A percentile compares a stretch with the other conserved stretches of the same genome.
Conservation (phyloP, 2,888 invertebrate species). For the Ornithoptera alexandrae region DNA sequence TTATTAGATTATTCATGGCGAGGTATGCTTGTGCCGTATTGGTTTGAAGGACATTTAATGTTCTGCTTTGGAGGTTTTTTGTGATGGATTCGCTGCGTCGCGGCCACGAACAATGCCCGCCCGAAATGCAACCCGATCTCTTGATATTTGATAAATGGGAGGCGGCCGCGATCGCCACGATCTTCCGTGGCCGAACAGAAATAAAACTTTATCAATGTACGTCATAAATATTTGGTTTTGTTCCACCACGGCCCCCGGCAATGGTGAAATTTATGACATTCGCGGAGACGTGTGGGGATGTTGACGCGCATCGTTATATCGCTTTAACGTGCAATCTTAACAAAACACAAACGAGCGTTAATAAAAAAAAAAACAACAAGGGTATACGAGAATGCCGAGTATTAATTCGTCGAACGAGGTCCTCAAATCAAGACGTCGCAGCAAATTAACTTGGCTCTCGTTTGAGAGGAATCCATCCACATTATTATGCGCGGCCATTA, state of each 20-base stretch:
- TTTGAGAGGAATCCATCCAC: constrained; percentile 42
- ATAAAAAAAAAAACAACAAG: no score
- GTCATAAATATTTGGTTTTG: neutral
- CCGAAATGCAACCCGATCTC: constrained; percentile 32
- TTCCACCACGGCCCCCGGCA: neutral
- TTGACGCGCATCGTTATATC: neutral
- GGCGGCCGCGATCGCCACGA: constrained; percentile 31
- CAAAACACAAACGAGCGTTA: no score
- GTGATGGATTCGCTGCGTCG: constrained; percentile 69
- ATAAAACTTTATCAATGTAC: neutral
- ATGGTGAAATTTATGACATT: neutral
- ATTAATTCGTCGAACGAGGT: constrained; percentile 16
- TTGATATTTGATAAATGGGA: constrained; percentile 40
- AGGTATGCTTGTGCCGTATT: constrained; percentile 68
- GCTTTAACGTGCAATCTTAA: no score
- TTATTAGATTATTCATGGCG: constrained; percentile 78
- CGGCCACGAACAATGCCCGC: constrained; percentile 41
- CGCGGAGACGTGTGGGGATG: no score
- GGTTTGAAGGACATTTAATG: constrained; percentile 68
- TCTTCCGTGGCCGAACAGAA: constrained; percentile 8
- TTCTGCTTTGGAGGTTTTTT: constrained; percentile 46
- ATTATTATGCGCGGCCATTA: constrained; percentile 63
- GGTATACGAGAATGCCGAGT: constrained; percentile 7
- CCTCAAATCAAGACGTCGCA: constrained; percentile 30
- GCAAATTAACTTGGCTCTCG: constrained; percentile 26